These are phyloP conservation scores for Buteo buteo DNA, from an alignment of 2,113 vertebrate species.

Conservation along the genomic window DNA sequence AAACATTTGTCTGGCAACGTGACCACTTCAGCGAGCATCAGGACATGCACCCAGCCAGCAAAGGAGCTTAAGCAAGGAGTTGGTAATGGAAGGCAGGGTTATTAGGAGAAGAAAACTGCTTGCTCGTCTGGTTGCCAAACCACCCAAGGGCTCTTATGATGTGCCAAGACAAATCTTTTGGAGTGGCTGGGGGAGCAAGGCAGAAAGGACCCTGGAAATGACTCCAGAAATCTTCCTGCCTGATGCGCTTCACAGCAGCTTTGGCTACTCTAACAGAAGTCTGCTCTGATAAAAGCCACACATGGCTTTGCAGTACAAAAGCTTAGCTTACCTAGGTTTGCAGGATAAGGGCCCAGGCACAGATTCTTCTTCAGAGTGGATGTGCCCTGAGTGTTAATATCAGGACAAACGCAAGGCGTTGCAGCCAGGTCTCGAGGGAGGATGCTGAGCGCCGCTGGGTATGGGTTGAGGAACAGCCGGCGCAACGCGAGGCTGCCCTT, in stretches of 20 bases:
- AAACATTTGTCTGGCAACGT: neutral
- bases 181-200: neutral
- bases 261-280: neutral
- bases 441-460: neutral
- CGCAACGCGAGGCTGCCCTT: accelerated
- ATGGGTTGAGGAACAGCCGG: accelerated
- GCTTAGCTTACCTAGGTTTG: neutral
- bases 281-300: neutral
- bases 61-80: neutral
- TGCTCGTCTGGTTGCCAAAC: neutral
- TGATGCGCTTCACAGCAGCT: neutral
- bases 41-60: neutral
- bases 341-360: neutral
- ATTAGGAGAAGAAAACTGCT: neutral
- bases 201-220: neutral
- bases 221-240: neutral
- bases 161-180: neutral
- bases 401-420: neutral
- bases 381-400: neutral
- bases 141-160: neutral
- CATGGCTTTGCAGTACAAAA: neutral
- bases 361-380: neutral
- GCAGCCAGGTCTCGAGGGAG: neutral
- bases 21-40: neutral
- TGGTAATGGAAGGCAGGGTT: neutral